Base-by-base conservation (phyloP, 2,888 invertebrate genomes). In the Merodon equestris region DNA sequence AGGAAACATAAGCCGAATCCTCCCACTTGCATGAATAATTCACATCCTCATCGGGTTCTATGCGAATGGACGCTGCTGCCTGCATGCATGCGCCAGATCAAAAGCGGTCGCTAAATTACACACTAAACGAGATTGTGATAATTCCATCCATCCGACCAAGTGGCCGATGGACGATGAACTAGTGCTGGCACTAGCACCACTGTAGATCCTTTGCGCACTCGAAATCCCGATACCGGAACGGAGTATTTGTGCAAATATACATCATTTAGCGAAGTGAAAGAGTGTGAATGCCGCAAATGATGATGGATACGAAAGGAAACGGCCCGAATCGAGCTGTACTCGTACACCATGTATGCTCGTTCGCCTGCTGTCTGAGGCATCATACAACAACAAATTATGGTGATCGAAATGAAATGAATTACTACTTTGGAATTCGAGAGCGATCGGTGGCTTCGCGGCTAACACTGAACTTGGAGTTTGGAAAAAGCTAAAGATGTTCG, bases 201-300 rank as follows among this genome's bases (percentile, higher is more conserved):
- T 27, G 27, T 7, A 27, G 27, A 27, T 40, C 40, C 40, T n/a
- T 40, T 3, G 5, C 9, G 40, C 7, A 27, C 27, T 27, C 27
- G 27, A 40, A 40, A 40, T 14, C 34, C 44, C 53, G 45, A 27
- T 66, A 66, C 57, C 67, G 63, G 67, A 79, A 73, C 74, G 68
- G 68, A 79, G 47, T 54, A 68, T 79, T 74, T 79, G 79, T 74
- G 70, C 79, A 79, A 79, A 79, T 79, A 79, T 79, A 79, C 79
- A 74, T 79, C 74, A 79, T 79, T 79, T 79, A 79, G 74, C 63
- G 68, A 79, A 79, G 79, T 79, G 79, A 74, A 79, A 79, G 74
- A 79, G 79, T 79, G 79, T 79, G 79, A 79, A 79, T 79, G 79
- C 79, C 79, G 79, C 79, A 79, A 79, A 79, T 79, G 79, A 79